These are phyloP conservation scores for Deroplatys truncata DNA, from an alignment of 2,888 invertebrate genomes.

Conservation along the genomic window DNA sequence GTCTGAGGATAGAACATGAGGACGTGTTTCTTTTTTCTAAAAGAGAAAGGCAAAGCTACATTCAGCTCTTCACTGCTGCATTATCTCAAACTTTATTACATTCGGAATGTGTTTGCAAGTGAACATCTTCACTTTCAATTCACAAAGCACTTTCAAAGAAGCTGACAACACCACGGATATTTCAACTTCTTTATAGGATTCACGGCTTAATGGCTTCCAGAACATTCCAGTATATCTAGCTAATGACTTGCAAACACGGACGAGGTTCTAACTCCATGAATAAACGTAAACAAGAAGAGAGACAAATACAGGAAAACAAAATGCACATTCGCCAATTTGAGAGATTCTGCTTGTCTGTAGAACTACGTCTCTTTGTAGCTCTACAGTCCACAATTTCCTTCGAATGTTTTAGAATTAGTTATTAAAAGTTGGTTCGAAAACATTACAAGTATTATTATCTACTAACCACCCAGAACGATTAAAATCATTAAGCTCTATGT, in stretches of 20 bases:
- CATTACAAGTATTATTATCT: no score
- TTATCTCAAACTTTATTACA: neutral
- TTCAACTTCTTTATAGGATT: neutral
- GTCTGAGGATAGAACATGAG: no score
- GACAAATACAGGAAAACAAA: neutral
- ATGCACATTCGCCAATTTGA: neutral
- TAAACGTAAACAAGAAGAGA: neutral
- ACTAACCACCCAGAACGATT: no score
- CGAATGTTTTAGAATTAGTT: no score
- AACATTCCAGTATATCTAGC: neutral
- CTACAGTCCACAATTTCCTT: no score
- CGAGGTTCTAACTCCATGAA: neutral
- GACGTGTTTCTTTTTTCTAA: neutral
- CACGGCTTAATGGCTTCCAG: neutral
- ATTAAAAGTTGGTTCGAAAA: no score
- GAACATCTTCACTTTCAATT: neutral
- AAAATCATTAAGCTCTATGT: no score
- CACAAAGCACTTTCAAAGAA: neutral
- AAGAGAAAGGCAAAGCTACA: no score
- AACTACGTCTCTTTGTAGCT: no score
- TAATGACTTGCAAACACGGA: neutral
- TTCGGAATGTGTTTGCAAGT: no score
- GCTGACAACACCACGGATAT: neutral
- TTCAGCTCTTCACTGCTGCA: neutral
- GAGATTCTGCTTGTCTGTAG: no score